Percentiles rank a stretch among this genome's conserved stretches.
Conservation (phyloP, 2,888 invertebrate genomes). For the Oscheius sp. region DNA sequence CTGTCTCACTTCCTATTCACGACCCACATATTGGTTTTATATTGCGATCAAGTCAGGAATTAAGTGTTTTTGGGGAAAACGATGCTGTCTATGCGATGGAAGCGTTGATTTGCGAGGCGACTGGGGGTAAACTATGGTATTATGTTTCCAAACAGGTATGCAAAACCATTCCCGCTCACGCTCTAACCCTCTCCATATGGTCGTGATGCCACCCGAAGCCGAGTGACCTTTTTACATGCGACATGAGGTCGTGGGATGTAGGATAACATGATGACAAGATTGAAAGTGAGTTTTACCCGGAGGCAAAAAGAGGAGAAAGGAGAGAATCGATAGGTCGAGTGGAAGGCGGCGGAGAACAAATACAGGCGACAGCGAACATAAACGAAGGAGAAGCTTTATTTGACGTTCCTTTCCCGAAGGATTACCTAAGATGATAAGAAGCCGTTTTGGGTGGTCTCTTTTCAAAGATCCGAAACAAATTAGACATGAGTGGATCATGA, state of each 20-base stretch:
- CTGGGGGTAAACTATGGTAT: slow-evolving; percentile 20
- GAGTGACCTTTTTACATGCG: not conserved
- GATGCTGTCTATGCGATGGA: not conserved
- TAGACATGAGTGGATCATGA: not conserved
- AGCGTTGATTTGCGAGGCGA: slow-evolving; percentile 17
- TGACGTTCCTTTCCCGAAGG: slow-evolving; percentile 17
- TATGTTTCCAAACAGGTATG: slow-evolving; percentile 30
- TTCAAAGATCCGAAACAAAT: not conserved
- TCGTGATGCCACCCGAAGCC: no score
- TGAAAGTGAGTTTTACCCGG: slow-evolving; percentile 27
- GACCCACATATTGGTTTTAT: no score
- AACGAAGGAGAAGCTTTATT: slow-evolving; percentile 28
- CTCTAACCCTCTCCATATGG: no score
- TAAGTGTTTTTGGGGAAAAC: not conserved
- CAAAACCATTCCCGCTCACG: not conserved
- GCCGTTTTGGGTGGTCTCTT: not conserved
- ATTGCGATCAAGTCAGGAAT: no score
- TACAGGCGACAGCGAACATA: slow-evolving; percentile 38
- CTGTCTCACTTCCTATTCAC: no score
- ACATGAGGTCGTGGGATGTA: not conserved
- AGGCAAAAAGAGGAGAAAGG: slow-evolving; percentile 34
- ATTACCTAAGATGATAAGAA: slow-evolving; percentile 32
- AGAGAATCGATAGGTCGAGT: slow-evolving; percentile 37
- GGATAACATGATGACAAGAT: not conserved
- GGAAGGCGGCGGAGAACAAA: slow-evolving; percentile 38